phyloP scores from a whole-genome alignment of 2,888 invertebrate genomes.

The Melinaea menophilus region DNA sequence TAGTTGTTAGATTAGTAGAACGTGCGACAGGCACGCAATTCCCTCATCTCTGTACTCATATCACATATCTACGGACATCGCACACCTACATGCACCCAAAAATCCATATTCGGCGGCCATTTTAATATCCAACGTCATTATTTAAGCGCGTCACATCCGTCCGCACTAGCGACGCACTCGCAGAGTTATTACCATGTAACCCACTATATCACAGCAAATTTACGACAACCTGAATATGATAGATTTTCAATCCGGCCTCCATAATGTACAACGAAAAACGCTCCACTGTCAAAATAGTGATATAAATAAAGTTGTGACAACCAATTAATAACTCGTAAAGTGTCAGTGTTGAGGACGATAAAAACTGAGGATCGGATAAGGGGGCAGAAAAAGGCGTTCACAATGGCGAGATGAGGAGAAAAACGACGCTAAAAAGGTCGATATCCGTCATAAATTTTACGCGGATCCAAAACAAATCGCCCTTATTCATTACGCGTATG shows the following conservation, averaged over 20 bases:
- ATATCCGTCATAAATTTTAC: constrained; percentile 75
- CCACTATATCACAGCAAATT: constrained; percentile 76
- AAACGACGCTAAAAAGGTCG: constrained; percentile 72
- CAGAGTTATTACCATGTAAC: constrained; percentile 75
- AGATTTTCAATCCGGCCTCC: constrained; percentile 75
- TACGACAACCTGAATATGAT: constrained; percentile 78
- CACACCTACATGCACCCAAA: constrained; percentile 28
- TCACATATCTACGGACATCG: too few relatives aligned
- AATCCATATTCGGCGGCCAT: constrained; percentile 56
- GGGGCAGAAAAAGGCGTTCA: constrained; percentile 71
- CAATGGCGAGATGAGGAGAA: constrained; percentile 70
- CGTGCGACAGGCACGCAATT: too few relatives aligned
- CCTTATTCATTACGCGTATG: constrained; percentile 78
- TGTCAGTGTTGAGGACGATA: constrained; percentile 72
- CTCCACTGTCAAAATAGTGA: constrained; percentile 74
- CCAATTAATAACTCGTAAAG: constrained; percentile 79
- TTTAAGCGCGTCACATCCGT: constrained; percentile 73
- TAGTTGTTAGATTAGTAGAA: too few relatives aligned
- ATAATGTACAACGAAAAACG: constrained; percentile 73
- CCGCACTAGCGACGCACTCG: constrained; percentile 71
- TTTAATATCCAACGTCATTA: constrained; percentile 72
- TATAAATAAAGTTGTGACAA: constrained; percentile 76
- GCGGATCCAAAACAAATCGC: constrained; percentile 77
- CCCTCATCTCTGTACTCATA: too few relatives aligned
- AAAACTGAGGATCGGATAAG: constrained; percentile 62